Evolutionary conservation across 2,797 vertebrate genomes (phyloP).

Genomic region (Mormyrops attenuatus): DNA sequence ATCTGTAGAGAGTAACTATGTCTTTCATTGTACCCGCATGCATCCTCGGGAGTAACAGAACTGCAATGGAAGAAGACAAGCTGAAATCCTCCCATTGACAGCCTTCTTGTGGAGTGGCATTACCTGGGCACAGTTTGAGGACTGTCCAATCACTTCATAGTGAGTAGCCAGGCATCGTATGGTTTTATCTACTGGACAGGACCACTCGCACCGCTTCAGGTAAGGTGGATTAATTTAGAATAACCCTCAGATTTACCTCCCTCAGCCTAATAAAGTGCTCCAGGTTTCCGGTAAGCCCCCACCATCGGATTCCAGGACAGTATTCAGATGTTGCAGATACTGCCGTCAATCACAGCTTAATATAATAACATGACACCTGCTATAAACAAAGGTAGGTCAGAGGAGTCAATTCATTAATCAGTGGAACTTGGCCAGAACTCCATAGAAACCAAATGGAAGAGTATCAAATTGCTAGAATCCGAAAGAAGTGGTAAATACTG

Average conservation of each 20-base stretch:
- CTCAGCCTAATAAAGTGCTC: not conserved
- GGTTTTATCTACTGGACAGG: not conserved
- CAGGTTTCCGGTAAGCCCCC: not conserved
- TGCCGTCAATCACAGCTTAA: not conserved
- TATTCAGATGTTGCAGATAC: not conserved
- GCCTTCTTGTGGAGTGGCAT: not conserved
- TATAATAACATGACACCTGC: not conserved
- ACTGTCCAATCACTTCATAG: not conserved
- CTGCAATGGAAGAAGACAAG: not conserved
- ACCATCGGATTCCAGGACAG: not conserved
- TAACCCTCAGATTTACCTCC: not conserved
- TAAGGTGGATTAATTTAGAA: not conserved
- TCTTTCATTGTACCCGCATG: not conserved
- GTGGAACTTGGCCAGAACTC: not conserved
- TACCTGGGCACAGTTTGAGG: not conserved
- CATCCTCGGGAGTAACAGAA: not conserved
- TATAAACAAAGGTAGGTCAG: not conserved
- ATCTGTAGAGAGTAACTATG: not conserved
- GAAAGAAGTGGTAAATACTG: conserved; percentile 1
- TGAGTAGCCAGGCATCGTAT: not conserved
- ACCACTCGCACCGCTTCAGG: not conserved
- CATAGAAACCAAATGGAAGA: not conserved
- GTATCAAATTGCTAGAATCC: not conserved
- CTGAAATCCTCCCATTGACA: not conserved
- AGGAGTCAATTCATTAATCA: not conserved